These are phyloP conservation scores for Marmota flaviventris DNA, from an alignment of 2,113 vertebrate genomes.

Conservation along the genomic window DNA sequence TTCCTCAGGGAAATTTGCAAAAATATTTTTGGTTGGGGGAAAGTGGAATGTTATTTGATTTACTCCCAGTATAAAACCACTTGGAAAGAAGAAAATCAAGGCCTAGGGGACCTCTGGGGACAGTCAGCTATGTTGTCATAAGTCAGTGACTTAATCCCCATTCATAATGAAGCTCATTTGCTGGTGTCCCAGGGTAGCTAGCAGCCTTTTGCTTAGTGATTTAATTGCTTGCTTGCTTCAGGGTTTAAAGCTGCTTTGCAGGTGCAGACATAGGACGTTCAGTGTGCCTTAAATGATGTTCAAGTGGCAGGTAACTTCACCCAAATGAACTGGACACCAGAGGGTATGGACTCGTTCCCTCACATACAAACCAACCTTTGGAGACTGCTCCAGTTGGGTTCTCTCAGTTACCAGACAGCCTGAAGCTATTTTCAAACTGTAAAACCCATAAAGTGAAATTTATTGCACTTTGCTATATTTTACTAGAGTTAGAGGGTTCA, in stretches of 20 bases:
- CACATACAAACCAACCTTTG: background rate
- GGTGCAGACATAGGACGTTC: background rate
- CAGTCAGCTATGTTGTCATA: background rate
- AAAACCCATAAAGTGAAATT: conserved; percentile 78
- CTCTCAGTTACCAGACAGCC: conserved; percentile 49
- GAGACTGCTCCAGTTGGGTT: background rate
- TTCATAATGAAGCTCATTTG: conserved; percentile 61
- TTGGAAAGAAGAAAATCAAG: background rate
- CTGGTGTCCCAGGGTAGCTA: background rate
- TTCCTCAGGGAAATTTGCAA: background rate
- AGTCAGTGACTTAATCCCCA: conserved; percentile 14
- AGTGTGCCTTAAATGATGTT: background rate
- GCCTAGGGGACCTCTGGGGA: background rate
- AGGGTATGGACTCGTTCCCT: background rate
- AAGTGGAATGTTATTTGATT: conserved; percentile 58
- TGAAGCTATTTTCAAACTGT: conserved; percentile 72
- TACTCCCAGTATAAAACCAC: conserved; percentile 1
- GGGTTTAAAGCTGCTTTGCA: conserved; percentile 22
- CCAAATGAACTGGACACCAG: no score
- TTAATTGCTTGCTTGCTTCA: conserved; percentile 51
- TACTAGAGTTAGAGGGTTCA: conserved; percentile 76
- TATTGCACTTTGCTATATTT: conserved; percentile 75
- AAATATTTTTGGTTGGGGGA: background rate
- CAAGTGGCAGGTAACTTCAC: background rate
- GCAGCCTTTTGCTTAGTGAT: background rate